phyloP scores from a whole-genome alignment of 2,888 invertebrate species.

The Xestia rhomboidea region DNA sequence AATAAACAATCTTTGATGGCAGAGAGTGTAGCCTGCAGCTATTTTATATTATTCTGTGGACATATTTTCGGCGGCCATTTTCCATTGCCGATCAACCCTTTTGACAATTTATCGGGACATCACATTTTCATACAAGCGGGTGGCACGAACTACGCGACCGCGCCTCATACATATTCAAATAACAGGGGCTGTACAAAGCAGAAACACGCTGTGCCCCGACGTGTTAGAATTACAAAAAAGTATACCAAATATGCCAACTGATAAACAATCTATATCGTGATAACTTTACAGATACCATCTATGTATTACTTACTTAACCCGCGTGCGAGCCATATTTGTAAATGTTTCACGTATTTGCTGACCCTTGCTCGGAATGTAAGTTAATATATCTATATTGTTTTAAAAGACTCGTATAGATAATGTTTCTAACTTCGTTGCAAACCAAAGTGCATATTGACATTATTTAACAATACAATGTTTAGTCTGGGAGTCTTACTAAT shows the following conservation, averaged over 20 bases:
- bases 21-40: constrained; percentile 74
- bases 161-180: constrained; percentile 89
- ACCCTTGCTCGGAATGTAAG: constrained; percentile 38
- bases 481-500: constrained; percentile 14
- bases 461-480: constrained; percentile 26
- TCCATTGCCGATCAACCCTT: constrained; percentile 88
- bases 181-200: constrained; percentile 85
- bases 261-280: constrained; percentile 80
- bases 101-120: constrained; percentile 90
- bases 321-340: constrained; percentile 42
- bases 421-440: constrained; percentile 5
- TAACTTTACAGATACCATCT: constrained; percentile 60
- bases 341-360: constrained; percentile 56
- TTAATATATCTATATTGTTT: constrained; percentile 51
- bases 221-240: constrained; percentile 88
- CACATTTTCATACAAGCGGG: constrained; percentile 88
- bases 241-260: constrained; percentile 76
- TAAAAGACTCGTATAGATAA: constrained; percentile 34
- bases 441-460: constrained; percentile 49
- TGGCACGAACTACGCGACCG: constrained; percentile 82
- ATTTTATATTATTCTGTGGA: constrained; percentile 78
- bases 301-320: constrained; percentile 49
- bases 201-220: constrained; percentile 84
- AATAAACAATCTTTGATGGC: constrained; percentile 77
- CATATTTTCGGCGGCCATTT: constrained; percentile 84